Evolutionary conservation across 2,888 invertebrate genomes (phyloP), one percentile per base, ranked within the genome.

Genomic region (Acleris holmiana): DNA sequence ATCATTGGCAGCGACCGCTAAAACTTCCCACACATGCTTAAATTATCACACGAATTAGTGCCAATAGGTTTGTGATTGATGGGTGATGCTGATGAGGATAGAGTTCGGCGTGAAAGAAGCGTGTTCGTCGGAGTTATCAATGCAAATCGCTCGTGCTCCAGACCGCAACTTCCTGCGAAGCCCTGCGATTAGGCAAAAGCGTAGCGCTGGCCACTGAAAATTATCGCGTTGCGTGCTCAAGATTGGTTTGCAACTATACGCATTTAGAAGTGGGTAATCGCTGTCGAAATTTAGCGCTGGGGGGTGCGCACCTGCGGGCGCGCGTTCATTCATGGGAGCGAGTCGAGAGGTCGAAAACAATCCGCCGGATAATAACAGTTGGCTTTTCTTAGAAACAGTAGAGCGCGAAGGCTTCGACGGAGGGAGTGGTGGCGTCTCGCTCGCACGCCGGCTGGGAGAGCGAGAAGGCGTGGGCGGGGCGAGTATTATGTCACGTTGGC

Each of bases 331-430:
- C 91, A 92, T 90, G 86, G 83, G 86, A 82, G 77, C 73, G 79
- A 80, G 79, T 78, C 83, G 80, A 83, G 82, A 83, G 83, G 81
- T 83, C 85, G 89, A 89, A 84, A 91, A 89, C 86, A 87, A 88
- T 86, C 88, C 84, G 78, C 80, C 79, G 78, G 88, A 85, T 91
- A 91, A 91, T 91, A 91, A 88, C 91, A 85, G 89, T 90, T 89
- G 88, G 87, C 84, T 90, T 90, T 91, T 91, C 91, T 90, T 74
- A 80, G 91, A 91, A 91, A 85, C 84, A 80, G 82, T 83, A 79
- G 79, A 77, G 83, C 83, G 82, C 76, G 84, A 81, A 91, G 91
- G 91, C 90, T 91, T 90, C 80, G 83, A 73, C 82, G 89, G 88
- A 83, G 85, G 83, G 83, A 79, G 78, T 82, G 73, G 70, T 67